Percentiles rank a stretch among this genome's conserved stretches.
Conservation (phyloP, 2,888 invertebrate genomes). For the Apodemia mormo region DNA sequence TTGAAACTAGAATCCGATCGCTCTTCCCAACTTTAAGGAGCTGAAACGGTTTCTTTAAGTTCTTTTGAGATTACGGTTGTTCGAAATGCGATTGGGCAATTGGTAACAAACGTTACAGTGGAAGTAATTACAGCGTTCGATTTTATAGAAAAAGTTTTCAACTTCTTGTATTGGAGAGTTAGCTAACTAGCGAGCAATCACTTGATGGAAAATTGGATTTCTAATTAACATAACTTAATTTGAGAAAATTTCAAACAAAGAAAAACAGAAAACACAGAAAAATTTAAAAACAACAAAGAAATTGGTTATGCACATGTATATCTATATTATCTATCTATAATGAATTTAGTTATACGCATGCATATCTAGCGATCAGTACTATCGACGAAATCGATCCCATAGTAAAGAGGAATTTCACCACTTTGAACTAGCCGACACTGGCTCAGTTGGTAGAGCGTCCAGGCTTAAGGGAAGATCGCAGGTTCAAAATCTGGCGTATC, state of each 20-base stretch:
- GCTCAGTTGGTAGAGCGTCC: too few relatives aligned
- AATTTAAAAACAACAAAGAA: too few relatives aligned
- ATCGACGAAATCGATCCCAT: too few relatives aligned
- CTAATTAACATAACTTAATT: not conserved
- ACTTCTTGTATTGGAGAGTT: not conserved
- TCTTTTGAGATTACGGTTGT: conserved; percentile 15
- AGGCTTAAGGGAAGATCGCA: too few relatives aligned
- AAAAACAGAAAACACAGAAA: not conserved
- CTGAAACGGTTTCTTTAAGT: conserved; percentile 15
- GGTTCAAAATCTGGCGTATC: too few relatives aligned
- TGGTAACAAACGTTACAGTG: conserved; percentile 11
- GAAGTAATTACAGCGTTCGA: conserved; percentile 14
- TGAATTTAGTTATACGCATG: too few relatives aligned
- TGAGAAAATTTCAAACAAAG: not conserved
- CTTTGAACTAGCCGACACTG: too few relatives aligned
- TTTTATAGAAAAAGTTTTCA: conserved; percentile 11
- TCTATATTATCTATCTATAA: too few relatives aligned
- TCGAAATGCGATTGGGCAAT: conserved; percentile 14
- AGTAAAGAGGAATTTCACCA: too few relatives aligned
- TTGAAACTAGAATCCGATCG: conserved; percentile 35
- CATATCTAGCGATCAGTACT: too few relatives aligned
- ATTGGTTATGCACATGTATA: too few relatives aligned
- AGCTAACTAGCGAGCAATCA: not conserved
- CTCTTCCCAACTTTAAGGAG: conserved; percentile 14
- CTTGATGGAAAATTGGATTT: conserved; percentile 1